A percentile compares a stretch with the other conserved stretches of the same genome.
These are phyloP conservation scores for Muntiacus reevesi DNA, from an alignment of 2,113 vertebrate genomes.

Conservation along the genomic window DNA sequence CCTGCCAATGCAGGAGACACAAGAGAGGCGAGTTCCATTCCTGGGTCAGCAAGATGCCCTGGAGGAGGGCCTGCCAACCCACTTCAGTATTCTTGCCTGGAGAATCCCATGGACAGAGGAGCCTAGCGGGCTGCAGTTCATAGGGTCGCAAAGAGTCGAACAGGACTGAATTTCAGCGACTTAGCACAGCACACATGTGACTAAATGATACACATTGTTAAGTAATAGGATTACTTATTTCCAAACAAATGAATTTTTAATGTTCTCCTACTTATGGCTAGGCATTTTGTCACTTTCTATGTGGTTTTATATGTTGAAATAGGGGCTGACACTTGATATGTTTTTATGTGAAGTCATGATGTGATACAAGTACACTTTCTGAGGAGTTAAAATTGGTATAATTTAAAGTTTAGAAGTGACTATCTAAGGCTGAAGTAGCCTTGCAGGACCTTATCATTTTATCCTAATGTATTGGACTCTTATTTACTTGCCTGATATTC, in stretches of 20 bases:
- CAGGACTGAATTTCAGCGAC: not conserved
- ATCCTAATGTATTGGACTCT: slow-evolving; percentile 36
- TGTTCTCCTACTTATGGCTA: not conserved
- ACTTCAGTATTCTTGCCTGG: not conserved
- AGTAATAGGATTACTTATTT: not conserved
- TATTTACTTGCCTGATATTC: slow-evolving; percentile 62
- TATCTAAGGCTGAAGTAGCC: not conserved
- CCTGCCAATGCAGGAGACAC: not conserved
- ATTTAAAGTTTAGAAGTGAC: not conserved
- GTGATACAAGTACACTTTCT: not conserved
- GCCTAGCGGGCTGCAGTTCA: not conserved
- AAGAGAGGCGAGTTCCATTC: not conserved
- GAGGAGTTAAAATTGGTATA: not conserved
- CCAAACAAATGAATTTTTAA: not conserved
- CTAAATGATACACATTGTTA: not conserved
- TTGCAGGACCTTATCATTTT: not conserved
- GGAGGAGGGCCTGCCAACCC: not conserved
- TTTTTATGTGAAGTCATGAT: not conserved
- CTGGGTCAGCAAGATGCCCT: not conserved
- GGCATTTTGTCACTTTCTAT: not conserved
- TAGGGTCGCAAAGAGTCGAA: not conserved
- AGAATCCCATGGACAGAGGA: not conserved
- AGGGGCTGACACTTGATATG: not conserved
- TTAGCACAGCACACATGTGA: not conserved
- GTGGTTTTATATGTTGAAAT: not conserved